Percentiles rank a stretch among this genome's conserved stretches.
Conservation (phyloP, 1,140 invertebrate genomes). For the Drosophila arizonae region DNA sequence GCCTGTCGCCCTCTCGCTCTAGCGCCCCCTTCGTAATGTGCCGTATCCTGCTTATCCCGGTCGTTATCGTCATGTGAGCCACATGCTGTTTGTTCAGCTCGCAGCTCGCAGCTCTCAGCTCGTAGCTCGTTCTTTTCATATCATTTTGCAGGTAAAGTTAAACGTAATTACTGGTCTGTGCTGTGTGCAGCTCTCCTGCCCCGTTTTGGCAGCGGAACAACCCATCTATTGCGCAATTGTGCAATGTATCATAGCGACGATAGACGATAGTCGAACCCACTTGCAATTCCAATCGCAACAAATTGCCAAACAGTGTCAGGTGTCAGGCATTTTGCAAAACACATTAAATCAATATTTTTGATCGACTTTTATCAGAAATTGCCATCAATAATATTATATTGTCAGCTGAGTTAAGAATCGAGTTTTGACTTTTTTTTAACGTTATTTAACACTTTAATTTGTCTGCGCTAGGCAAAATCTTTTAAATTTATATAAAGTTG, state of each 20-base stretch:
- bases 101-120: slow-evolving; percentile 25
- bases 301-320: slow-evolving; percentile 5
- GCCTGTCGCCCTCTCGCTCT: not conserved
- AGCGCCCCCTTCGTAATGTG: not conserved
- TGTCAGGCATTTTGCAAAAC: not conserved
- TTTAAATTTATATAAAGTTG: too few relatives aligned
- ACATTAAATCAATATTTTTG: not conserved
- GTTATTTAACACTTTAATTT: too few relatives aligned
- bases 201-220: not conserved
- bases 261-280: not conserved
- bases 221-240: not conserved
- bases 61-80: slow-evolving; percentile 46
- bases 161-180: slow-evolving; percentile 64
- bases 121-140: slow-evolving; percentile 33
- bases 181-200: not conserved
- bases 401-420: too few relatives aligned
- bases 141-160: slow-evolving; percentile 65
- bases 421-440: too few relatives aligned
- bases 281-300: slow-evolving; percentile 27
- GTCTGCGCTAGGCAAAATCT: too few relatives aligned
- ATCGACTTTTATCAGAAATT: not conserved
- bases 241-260: slow-evolving; percentile 13
- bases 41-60: slow-evolving; percentile 9
- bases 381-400: too few relatives aligned
- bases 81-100: slow-evolving; percentile 55